Evolutionary conservation across 2,888 invertebrate species (phyloP).

Genomic region (Unio pictorum): DNA sequence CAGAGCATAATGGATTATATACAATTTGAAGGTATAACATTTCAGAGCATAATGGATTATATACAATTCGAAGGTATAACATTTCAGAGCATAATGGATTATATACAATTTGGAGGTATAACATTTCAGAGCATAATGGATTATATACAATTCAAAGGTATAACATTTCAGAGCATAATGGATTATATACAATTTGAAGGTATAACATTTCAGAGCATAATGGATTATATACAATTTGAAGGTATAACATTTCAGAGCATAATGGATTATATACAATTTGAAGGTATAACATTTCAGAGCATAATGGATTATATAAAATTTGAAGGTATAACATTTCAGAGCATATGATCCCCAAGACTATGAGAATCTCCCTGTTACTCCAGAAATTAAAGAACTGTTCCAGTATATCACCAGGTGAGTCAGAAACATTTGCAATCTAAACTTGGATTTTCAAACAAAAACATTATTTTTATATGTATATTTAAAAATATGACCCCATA

Average conservation of each 20-base stretch:
- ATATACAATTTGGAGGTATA: slow-evolving; percentile 3
- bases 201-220: too few species aligned
- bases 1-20: slow-evolving; percentile 61
- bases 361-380: slow-evolving; percentile 84
- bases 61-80: too few species aligned
- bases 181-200: too few species aligned
- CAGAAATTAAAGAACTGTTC: slow-evolving; percentile 92
- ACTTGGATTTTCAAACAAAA: not conserved
- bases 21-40: too few species aligned
- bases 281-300: too few species aligned
- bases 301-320: slow-evolving; percentile 1
- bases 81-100: not conserved
- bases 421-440: not conserved
- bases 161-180: slow-evolving; percentile 64
- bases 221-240: too few species aligned
- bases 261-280: not conserved
- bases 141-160: not conserved
- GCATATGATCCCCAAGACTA: slow-evolving; percentile 87
- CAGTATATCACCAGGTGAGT: slow-evolving; percentile 89
- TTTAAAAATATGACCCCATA: too few species aligned
- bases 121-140: slow-evolving; percentile 64
- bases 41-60: too few species aligned
- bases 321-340: slow-evolving; percentile 57
- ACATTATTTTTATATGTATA: too few species aligned
- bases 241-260: too few species aligned